Evolutionary conservation across 2,113 vertebrate species (phyloP).

Genomic region (Phyllopteryx taeniolatus): DNA sequence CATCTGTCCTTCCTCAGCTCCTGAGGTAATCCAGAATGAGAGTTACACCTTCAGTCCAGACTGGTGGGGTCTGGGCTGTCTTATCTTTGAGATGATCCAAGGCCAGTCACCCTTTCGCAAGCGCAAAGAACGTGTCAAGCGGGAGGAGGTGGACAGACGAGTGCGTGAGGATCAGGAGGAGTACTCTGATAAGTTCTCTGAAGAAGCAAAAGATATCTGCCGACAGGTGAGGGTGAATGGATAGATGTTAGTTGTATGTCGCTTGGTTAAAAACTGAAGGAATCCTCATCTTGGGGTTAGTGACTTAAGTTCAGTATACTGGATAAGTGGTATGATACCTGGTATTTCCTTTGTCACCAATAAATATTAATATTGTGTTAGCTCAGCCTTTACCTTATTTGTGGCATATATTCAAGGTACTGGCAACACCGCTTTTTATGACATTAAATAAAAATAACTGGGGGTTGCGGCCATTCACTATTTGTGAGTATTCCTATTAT

Average conservation of each 20-base stretch:
- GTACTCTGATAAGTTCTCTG: conserved; percentile 85
- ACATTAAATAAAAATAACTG: background rate
- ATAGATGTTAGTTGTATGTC: background rate
- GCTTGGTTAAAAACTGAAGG: background rate
- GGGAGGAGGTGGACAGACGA: conserved; percentile 85
- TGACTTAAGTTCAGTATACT: background rate
- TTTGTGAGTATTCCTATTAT: background rate
- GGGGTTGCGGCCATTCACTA: background rate
- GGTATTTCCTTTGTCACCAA: background rate
- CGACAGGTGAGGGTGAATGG: conserved; percentile 78
- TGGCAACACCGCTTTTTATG: background rate
- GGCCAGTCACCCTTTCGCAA: conserved; percentile 89
- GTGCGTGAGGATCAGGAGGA: conserved; percentile 81
- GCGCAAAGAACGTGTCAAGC: conserved; percentile 83
- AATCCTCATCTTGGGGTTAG: background rate
- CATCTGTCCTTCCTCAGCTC: conserved; percentile 68
- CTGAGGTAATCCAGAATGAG: conserved; percentile 88
- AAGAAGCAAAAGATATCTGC: conserved; percentile 86
- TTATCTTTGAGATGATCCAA: conserved; percentile 92
- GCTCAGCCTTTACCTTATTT: background rate
- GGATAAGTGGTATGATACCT: background rate
- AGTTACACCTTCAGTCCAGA: conserved; percentile 86
- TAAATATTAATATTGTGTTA: background rate
- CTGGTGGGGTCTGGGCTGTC: conserved; percentile 93
- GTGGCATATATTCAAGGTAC: background rate